Evolutionary conservation across 2,888 invertebrate species (phyloP).

Genomic region (Monopis laevigella): DNA sequence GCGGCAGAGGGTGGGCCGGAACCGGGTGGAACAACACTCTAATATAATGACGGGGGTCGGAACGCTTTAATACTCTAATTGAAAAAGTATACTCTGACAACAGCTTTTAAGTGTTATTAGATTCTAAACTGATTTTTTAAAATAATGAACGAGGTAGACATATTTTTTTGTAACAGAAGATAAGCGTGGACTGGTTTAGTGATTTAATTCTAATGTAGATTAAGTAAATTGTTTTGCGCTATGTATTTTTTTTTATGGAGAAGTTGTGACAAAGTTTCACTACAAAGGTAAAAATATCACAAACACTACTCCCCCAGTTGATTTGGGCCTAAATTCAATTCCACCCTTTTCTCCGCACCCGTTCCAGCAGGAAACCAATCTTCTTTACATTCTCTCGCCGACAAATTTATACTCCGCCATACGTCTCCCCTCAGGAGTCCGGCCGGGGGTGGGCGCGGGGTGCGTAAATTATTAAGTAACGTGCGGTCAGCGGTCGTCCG

Average conservation of each 20-base stretch:
- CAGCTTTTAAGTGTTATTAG: constrained; percentile 55
- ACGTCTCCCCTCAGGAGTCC: constrained; percentile 44
- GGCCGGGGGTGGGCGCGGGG: constrained; percentile 23
- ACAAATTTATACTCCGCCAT: constrained; percentile 62
- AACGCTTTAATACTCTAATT: constrained; percentile 67
- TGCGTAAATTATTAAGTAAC: constrained; percentile 49
- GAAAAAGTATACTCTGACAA: constrained; percentile 60
- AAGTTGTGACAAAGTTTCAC: background rate
- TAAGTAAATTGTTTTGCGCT: no score
- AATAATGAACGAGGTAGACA: background rate
- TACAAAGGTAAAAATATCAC: constrained; percentile 47
- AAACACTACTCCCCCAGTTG: constrained; percentile 33
- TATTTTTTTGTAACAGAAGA: no score
- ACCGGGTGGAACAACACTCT: constrained; percentile 63
- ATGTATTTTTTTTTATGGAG: no score
- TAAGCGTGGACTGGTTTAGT: no score
- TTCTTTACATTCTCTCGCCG: constrained; percentile 63
- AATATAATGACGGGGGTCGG: constrained; percentile 65
- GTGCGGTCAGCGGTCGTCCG: constrained; percentile 29
- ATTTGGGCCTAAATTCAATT: constrained; percentile 62
- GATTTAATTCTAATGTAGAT: no score
- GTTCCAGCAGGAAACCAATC: constrained; percentile 58
- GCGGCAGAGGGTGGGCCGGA: constrained; percentile 34
- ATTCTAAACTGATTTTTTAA: constrained; percentile 22
- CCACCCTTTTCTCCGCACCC: constrained; percentile 50